Evolutionary conservation across 2,113 vertebrate genomes (phyloP).

Genomic region (Mystacornis crossleyi): DNA sequence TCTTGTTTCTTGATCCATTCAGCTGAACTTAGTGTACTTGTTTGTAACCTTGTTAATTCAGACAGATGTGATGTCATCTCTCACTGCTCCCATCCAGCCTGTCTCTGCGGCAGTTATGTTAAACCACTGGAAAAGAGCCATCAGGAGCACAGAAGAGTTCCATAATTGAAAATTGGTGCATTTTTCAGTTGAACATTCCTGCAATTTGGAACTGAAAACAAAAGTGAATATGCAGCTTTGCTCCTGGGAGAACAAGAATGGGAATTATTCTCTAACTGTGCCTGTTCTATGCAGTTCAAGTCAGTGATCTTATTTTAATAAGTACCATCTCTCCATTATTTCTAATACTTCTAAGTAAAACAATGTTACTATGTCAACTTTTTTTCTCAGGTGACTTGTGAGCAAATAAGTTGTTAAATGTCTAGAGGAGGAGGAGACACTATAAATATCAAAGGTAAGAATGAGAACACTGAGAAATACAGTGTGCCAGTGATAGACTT

Average conservation of each 20-base stretch:
- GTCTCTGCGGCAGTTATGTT: not conserved
- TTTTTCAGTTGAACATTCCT: not conserved
- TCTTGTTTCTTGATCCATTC: not conserved
- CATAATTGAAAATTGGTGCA: not conserved
- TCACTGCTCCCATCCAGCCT: not conserved
- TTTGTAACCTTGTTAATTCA: not conserved
- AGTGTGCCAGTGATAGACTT: not conserved
- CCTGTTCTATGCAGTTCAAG: not conserved
- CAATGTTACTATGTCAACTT: not conserved
- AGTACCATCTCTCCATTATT: not conserved
- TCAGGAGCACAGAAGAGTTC: not conserved
- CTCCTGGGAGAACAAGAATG: not conserved
- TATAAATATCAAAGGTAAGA: not conserved
- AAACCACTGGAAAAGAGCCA: not conserved
- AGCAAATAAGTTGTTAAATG: not conserved
- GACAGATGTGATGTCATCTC: not conserved
- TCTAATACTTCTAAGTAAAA: not conserved
- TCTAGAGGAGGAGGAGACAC: not conserved
- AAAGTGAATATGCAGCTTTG: not conserved
- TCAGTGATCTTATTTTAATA: not conserved
- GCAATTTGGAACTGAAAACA: not conserved
- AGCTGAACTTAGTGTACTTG: not conserved
- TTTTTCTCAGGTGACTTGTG: not conserved
- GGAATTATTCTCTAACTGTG: not conserved
- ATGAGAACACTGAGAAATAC: not conserved